A percentile compares a stretch with the other conserved stretches of the same genome.
Conservation (phyloP, 1,140 invertebrate species). For the Melanaphis sacchari region DNA sequence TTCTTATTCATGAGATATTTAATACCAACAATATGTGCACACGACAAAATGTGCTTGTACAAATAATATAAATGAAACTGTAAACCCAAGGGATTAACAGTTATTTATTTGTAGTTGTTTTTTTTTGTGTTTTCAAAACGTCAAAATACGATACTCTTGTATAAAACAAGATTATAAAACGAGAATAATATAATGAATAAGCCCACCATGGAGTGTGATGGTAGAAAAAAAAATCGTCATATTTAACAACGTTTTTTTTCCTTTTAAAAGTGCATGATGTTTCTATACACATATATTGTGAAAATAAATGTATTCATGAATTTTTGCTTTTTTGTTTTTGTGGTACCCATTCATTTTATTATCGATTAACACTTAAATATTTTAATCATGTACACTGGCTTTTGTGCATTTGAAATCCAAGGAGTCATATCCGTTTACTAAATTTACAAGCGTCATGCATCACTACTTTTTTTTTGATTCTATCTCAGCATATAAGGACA, state of each 20-base stretch:
- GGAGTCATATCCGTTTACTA: background rate
- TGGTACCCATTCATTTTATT: background rate
- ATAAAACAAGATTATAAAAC: background rate
- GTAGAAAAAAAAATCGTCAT: background rate
- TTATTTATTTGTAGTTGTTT: background rate
- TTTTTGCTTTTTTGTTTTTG: background rate
- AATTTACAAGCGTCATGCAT: background rate
- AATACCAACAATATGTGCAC: background rate
- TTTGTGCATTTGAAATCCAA: background rate
- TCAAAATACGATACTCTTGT: background rate
- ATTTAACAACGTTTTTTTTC: background rate
- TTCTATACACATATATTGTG: background rate
- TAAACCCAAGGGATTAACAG: slow-evolving; percentile 12
- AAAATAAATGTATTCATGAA: background rate
- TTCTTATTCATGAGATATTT: background rate
- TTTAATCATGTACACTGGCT: background rate
- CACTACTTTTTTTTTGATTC: background rate
- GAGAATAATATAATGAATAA: background rate
- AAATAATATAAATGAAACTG: slow-evolving; percentile 21
- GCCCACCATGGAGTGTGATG: background rate
- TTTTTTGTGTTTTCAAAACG: background rate
- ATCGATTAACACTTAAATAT: background rate
- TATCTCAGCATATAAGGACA: background rate
- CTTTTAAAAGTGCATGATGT: background rate
- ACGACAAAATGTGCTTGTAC: background rate